These are phyloP conservation scores for Mimachlamys varia DNA, from an alignment of 2,888 invertebrate genomes.

Conservation along the genomic window DNA sequence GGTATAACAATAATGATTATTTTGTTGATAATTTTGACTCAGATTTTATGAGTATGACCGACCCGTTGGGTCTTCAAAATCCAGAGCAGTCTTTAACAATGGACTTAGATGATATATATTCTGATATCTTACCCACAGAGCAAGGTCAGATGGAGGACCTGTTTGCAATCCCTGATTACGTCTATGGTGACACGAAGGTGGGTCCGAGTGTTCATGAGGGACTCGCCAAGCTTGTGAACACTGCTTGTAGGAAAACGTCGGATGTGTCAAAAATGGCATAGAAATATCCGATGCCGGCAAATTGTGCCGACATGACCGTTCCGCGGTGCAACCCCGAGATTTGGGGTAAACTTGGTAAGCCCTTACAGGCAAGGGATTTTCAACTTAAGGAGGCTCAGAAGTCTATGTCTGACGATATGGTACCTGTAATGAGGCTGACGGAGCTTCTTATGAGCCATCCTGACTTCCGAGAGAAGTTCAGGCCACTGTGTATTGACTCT, in stretches of 20 bases:
- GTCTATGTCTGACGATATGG: not conserved
- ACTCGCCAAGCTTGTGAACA: not conserved
- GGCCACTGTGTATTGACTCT: too few relatives aligned
- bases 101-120: not conserved
- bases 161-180: not conserved
- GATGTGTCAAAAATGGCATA: not conserved
- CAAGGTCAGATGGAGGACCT: not conserved
- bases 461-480: too few relatives aligned
- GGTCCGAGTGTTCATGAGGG: not conserved
- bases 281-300: not conserved
- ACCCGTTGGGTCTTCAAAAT: not conserved
- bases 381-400: not conserved
- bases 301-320: not conserved
- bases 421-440: not conserved
- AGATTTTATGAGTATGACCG: not conserved
- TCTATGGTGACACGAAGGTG: not conserved
- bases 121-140: not conserved
- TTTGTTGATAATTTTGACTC: not conserved
- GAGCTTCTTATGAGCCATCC: not conserved
- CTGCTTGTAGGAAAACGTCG: not conserved
- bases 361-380: not conserved
- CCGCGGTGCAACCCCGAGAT: not conserved
- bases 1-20: not conserved
- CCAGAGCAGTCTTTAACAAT: not conserved
- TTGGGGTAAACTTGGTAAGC: slow-evolving; percentile 7